Base-by-base conservation (phyloP, 37 sponge, comb jelly and placozoan genomes). In the Geodia barretti region DNA sequence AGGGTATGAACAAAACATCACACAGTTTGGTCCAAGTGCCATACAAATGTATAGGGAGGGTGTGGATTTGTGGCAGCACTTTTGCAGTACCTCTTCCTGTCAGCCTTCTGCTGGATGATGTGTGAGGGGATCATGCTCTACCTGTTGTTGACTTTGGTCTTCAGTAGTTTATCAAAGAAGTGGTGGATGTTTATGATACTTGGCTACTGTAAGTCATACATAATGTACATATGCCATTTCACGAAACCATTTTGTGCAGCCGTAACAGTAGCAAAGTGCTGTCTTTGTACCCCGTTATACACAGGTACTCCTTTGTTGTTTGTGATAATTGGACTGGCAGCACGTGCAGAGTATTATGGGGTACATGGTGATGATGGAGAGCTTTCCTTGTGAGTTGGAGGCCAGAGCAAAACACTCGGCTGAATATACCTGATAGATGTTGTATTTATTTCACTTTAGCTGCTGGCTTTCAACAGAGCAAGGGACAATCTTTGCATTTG, bases 101-200 rank as follows among this genome's bases (percentile, higher is more conserved):
- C 80, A 41, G 80, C 65, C 32, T 79, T 79, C 70, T 36, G 38
- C 33, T 79, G 80, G 80, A 79, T 79, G 80, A 40, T 79, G 59
- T 79, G 80, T 68, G 80, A 79, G 35, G 80, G 80, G 19, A 58
- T 79, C 28, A 79, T 79, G 80, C 70, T 79, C 42, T 79, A 79
- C 59, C 70, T 79, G 35, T 41, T 79, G 70, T 67, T 79, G 80
- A 70, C 68, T n/a, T 35, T 60, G 68, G 80, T 79, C 59, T 79
- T 79, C 70, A 58, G 39, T 4, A 23, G 5, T 9, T 59, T 79
- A 5, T 62, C 80, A 1, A 67, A 79, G 68, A 79, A 68, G 36
- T 39, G 61, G 42, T 79, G 80, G 80, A 68, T 79, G 3, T 79
- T 79, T 54, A 26, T 68, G 17, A 3, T 79, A 2, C 59, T 79